Percentiles rank a stretch among this genome's conserved stretches.
phyloP scores from a whole-genome alignment of 2,113 vertebrate species.

The Promerops cafer region DNA sequence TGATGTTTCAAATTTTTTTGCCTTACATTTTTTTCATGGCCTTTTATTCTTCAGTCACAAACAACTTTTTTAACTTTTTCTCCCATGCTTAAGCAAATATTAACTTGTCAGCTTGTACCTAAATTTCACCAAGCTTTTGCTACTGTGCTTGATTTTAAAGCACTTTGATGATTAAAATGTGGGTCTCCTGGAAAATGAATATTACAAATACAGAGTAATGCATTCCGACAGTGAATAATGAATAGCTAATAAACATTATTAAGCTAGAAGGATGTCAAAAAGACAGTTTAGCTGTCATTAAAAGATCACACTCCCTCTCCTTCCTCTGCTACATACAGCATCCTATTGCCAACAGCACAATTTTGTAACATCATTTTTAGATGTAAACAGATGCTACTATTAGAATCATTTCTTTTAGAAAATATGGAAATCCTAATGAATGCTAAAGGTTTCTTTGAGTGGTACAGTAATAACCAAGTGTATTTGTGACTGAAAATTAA shows the following conservation, averaged over 20 bases:
- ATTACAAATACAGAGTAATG: background rate
- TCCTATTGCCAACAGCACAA: constrained; percentile 1
- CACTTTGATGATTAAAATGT: background rate
- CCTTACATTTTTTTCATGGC: background rate
- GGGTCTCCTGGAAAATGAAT: background rate
- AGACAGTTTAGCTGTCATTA: constrained; percentile 34
- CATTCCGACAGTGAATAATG: constrained; percentile 28
- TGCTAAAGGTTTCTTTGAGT: constrained; percentile 41
- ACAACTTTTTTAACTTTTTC: background rate
- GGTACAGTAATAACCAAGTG: constrained; percentile 41
- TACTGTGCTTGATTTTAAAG: background rate
- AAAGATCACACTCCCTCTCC: constrained; percentile 22
- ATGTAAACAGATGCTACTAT: background rate
- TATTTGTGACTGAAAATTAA: constrained; percentile 58
- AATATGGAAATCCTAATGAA: constrained; percentile 50
- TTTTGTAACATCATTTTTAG: constrained; percentile 1
- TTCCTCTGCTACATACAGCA: background rate
- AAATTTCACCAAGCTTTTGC: constrained; percentile 24
- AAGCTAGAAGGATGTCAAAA: constrained; percentile 13
- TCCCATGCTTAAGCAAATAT: constrained; percentile 15
- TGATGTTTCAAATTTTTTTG: background rate
- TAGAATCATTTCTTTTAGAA: constrained; percentile 16
- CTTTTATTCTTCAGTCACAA: background rate
- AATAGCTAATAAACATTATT: constrained; percentile 28
- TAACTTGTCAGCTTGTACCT: background rate